These are phyloP conservation scores for Yoshiicerus persimilis DNA, from an alignment of 1,140 invertebrate species.

Conservation along the genomic window DNA sequence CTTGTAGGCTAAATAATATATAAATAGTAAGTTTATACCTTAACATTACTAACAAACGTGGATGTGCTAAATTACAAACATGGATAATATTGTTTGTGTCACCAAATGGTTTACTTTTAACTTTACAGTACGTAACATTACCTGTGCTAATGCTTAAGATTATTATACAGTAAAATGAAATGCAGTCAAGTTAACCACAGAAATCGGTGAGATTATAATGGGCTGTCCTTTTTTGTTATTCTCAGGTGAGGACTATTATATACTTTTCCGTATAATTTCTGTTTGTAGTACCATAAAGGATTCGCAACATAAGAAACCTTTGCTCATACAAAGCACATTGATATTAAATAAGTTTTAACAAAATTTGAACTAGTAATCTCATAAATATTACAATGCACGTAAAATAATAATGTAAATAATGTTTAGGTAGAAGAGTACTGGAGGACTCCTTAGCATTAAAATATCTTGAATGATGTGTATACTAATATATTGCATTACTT, in stretches of 20 bases:
- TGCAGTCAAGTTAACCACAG: not conserved
- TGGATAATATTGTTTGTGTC: not conserved
- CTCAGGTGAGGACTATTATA: no score
- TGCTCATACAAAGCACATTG: not conserved
- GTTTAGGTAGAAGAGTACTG: not conserved
- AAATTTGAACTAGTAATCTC: not conserved
- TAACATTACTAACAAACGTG: not conserved
- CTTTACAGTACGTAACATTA: not conserved
- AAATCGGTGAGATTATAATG: not conserved
- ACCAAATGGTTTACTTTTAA: not conserved
- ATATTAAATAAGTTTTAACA: not conserved
- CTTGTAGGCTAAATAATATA: no score
- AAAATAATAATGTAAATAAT: not conserved
- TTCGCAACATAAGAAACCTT: no score
- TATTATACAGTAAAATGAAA: not conserved
- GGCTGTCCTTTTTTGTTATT: not conserved
- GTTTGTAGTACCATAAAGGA: no score
- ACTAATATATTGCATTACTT: not conserved
- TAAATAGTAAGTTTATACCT: no score
- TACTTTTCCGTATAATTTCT: no score
- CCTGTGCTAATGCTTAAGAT: not conserved
- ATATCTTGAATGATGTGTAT: not conserved
- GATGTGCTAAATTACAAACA: not conserved
- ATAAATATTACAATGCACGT: not conserved
- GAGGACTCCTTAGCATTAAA: not conserved